Base-by-base conservation (phyloP, 2,797 vertebrate genomes). In the Pelobates cultripes region DNA sequence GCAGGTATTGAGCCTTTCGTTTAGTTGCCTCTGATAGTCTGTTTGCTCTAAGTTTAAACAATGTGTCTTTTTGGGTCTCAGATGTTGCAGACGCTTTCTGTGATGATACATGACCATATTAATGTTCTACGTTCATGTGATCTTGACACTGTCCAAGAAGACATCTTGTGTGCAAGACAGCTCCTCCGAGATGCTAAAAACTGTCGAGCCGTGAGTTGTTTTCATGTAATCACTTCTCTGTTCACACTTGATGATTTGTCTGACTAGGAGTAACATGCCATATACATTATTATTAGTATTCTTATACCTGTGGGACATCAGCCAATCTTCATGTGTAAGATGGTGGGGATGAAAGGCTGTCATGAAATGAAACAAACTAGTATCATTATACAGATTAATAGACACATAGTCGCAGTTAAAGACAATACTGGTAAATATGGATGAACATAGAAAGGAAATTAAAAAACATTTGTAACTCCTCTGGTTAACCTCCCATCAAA, bases 131-230 rank as follows among this genome's bases (percentile, higher is more conserved):
- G 96, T 76, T 90, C 94, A 66, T 92, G 89, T 78, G 91, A 91
- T 0, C 90, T 94, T 44, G 96, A 97, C n/a, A 86, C 90, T 0
- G 87, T 92, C 53, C 93, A 92, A 64, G 95, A 97, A 64, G 96
- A 98, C 67, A 91, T 97, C 42, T 93, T 96, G 82, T 94, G 94
- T 0, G 97, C 96, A 17, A 91, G 94, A 86, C 95, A 97, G 76
- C 93, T 97, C 86, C 95, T 98, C 78, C 96, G 97, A 87, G 97
- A 98, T 75, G 96, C 96, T 84, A 93, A 94, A 79, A 97, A 96
- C 96, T 88, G 97, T 97, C 81, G 68, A 73, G 66, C 82, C 41
- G 82, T 83, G 42, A 70, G 82, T 78, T 8, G 44, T 12, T 53
- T 7, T 84, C 9, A 15, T 0, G 75, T 71, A 70, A 12, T 12